Evolutionary conservation across 1,140 invertebrate species (phyloP).

Genomic region (Gonioctena quinquepunctata): DNA sequence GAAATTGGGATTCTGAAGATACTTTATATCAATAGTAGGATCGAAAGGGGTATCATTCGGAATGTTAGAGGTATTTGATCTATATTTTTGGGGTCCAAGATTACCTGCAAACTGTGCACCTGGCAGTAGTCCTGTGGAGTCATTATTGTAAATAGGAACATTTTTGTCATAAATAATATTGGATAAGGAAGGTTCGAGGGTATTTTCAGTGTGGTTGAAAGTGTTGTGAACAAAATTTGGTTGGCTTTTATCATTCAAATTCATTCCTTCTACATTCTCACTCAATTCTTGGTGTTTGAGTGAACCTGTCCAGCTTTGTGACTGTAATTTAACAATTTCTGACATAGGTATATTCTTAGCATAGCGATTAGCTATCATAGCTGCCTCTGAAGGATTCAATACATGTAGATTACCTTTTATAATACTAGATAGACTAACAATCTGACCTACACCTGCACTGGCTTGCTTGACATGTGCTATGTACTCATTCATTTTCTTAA

Average conservation of each 20-base stretch:
- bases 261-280: constrained; percentile 19
- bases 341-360: constrained; percentile 33
- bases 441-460: constrained; percentile 61
- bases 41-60: too few relatives aligned
- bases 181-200: not conserved
- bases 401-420: constrained; percentile 36
- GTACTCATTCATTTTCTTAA: constrained; percentile 66
- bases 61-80: not conserved
- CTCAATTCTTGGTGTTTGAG: not conserved
- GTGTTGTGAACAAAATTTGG: not conserved
- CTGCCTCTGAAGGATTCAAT: constrained; percentile 31
- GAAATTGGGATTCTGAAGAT: constrained; percentile 29
- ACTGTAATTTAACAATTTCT: constrained; percentile 39
- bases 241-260: constrained; percentile 5
- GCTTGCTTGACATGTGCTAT: constrained; percentile 66
- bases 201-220: not conserved
- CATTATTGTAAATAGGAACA: not conserved
- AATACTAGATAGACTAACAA: constrained; percentile 38
- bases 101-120: not conserved
- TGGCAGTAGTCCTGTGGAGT: not conserved
- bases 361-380: constrained; percentile 32
- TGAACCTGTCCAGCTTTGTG: not conserved
- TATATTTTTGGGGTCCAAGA: not conserved
- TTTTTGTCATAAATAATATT: not conserved
- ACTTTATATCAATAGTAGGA: constrained; percentile 22